A percentile compares a stretch with the other conserved stretches of the same genome.
Evolutionary conservation across 1,140 invertebrate species (phyloP).

Genomic region (Ruditapes philippinarum): DNA sequence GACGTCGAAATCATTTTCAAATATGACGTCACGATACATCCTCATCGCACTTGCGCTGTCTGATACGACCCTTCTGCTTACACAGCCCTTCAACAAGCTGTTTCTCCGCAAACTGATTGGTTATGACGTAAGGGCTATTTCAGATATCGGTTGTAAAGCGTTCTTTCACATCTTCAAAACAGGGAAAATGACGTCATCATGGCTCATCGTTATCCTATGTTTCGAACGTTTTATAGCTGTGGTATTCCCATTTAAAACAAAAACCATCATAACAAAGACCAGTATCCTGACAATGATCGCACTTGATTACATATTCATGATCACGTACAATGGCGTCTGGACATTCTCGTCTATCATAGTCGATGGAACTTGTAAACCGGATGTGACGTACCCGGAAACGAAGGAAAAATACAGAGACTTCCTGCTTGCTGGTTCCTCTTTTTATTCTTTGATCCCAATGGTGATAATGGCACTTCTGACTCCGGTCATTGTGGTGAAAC

Average conservation of each 20-base stretch:
- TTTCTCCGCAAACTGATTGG: constrained; percentile 63
- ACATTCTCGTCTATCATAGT: constrained; percentile 61
- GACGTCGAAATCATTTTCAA: constrained; percentile 19
- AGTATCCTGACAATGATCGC: constrained; percentile 22
- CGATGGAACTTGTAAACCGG: constrained; percentile 58
- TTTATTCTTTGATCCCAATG: constrained; percentile 62
- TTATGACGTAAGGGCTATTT: constrained; percentile 64
- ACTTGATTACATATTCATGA: constrained; percentile 39
- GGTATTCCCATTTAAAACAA: constrained; percentile 68
- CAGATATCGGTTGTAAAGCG: constrained; percentile 54
- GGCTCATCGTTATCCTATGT: constrained; percentile 70
- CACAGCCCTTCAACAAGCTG: constrained; percentile 65
- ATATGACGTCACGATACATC: constrained; percentile 47
- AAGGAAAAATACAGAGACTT: constrained; percentile 38
- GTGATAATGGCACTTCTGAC: constrained; percentile 53
- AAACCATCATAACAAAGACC: constrained; percentile 64
- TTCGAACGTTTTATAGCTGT: constrained; percentile 74
- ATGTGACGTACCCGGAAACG: constrained; percentile 41
- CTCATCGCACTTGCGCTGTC: constrained; percentile 61
- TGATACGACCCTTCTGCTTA: constrained; percentile 54
- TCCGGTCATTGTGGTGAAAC: constrained; percentile 42
- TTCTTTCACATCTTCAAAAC: constrained; percentile 70
- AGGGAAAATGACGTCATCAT: constrained; percentile 73
- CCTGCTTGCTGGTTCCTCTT: constrained; percentile 43
- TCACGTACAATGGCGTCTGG: constrained; percentile 53